Evolutionary conservation across 2,888 invertebrate species (phyloP).

Genomic region (Ferdinandea cuprea): DNA sequence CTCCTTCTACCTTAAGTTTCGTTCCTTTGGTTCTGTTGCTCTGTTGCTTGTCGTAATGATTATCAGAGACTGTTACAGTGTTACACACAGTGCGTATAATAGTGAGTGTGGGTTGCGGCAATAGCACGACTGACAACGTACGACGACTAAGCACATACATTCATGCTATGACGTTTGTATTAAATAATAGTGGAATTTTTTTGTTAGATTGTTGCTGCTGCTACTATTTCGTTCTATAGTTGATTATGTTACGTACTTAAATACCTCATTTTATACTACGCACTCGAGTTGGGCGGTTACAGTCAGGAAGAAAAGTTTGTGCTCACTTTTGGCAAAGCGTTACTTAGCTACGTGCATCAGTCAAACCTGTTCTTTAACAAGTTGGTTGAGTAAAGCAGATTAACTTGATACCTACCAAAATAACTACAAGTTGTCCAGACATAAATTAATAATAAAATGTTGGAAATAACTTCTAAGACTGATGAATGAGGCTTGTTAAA

Average conservation of each 20-base stretch:
- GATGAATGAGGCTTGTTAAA: too few species aligned
- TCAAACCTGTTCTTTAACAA: too few species aligned
- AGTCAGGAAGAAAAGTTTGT: too few species aligned
- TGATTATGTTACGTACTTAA: background rate
- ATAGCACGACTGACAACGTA: background rate
- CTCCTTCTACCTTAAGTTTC: background rate
- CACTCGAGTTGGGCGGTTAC: background rate
- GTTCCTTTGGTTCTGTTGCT: constrained; percentile 5
- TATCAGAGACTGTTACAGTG: constrained; percentile 26
- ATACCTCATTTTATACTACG: background rate
- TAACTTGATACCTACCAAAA: too few species aligned
- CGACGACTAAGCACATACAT: too few species aligned
- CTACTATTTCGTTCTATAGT: background rate
- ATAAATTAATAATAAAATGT: too few species aligned
- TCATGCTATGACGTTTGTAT: constrained; percentile 21
- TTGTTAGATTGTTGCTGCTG: constrained; percentile 42
- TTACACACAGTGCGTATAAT: background rate
- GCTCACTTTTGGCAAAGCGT: too few species aligned
- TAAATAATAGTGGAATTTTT: constrained; percentile 19
- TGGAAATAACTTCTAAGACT: too few species aligned
- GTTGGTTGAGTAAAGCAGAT: too few species aligned
- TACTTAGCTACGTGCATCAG: too few species aligned
- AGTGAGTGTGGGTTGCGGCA: constrained; percentile 7
- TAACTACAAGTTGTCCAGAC: too few species aligned
- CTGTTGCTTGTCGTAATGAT: constrained; percentile 51